Conservation (phyloP, 2,888 invertebrate genomes). For the Brenthis daphne region DNA sequence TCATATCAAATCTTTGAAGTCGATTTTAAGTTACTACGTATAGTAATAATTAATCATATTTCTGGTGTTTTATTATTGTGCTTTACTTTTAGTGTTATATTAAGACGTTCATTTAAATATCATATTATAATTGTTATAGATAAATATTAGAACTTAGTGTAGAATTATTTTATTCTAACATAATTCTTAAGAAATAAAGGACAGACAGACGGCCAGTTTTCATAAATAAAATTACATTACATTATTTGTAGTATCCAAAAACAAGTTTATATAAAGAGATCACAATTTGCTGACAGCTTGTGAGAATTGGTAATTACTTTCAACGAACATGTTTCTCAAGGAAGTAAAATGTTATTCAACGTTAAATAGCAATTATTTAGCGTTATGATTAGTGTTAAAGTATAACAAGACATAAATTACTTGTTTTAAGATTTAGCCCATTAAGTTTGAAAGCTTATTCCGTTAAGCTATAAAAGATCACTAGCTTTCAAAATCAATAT, state of each 20-base stretch:
- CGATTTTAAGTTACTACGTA: no score
- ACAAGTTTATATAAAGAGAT: conserved; percentile 6
- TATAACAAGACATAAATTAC: neutral
- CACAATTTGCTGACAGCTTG: neutral
- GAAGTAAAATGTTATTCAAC: conserved; percentile 12
- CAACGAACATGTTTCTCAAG: conserved; percentile 23
- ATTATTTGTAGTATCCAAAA: neutral
- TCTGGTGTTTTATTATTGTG: no score
- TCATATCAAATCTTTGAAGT: no score
- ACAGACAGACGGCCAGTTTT: neutral
- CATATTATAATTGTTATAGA: no score
- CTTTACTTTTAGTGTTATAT: no score
- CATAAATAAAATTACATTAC: neutral
- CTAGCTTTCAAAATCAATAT: no score
- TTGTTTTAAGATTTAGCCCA: conserved; percentile 3
- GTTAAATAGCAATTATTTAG: conserved; percentile 14
- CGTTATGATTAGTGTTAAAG: conserved; percentile 4
- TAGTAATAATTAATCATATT: no score
- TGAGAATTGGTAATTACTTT: conserved; percentile 17
- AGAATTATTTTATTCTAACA: no score
- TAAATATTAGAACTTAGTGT: no score
- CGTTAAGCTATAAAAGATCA: no score
- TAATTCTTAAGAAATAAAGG: neutral
- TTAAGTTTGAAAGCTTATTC: neutral
- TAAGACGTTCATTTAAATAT: no score